Base-by-base conservation (phyloP, 2,113 vertebrate genomes). In the Colinus virginianus region DNA sequence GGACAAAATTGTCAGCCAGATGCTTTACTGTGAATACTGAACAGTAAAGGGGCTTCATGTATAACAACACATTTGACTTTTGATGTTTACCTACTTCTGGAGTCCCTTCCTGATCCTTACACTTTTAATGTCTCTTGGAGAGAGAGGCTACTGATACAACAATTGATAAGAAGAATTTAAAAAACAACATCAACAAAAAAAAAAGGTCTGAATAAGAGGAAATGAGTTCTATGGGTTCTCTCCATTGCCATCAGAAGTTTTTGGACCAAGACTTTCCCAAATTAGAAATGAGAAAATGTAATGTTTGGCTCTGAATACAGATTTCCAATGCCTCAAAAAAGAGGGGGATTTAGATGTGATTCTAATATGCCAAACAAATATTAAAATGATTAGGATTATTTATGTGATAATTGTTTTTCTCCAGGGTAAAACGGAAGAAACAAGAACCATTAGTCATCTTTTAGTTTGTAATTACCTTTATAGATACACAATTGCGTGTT, bases 381-480 rank as follows among this genome's bases (percentile, higher is more conserved):
- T 74, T 93, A 72, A 87, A 84, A 81, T 80, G 72, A 95, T 77
- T 95, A 83, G 68, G 55, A 49, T 90, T 94, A 63, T 75, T 93
- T 88, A 87, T 0, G 2, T 46, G 78, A 81, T 94, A 90, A 96
- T 94, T 88, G 70, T 78, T 91, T 88, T 94, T 61, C 93, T 94
- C 64, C 36, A 53, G 85, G 90, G 82, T 66, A 94, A 96, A 87
- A 95, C 76, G 61, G 77, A 86, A 95, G 75, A 94, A 93, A 82
- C 45, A 79, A 96, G 66, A 88, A 17, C 67, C 32, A 71, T 69
- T 77, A 90, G 70, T 94, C 93, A 89, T 94, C 76, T 92, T 94
- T 86, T 81, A 61, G 78, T 70, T 95, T 74, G 25, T 88, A 94
- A 91, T 95, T 95, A 91, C 90, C 86, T 95, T 87, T 68, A 92